Percentiles rank a stretch among this genome's conserved stretches.
phyloP scores from a whole-genome alignment of 2,113 vertebrate species.

The Acanthochromis polyacanthus region DNA sequence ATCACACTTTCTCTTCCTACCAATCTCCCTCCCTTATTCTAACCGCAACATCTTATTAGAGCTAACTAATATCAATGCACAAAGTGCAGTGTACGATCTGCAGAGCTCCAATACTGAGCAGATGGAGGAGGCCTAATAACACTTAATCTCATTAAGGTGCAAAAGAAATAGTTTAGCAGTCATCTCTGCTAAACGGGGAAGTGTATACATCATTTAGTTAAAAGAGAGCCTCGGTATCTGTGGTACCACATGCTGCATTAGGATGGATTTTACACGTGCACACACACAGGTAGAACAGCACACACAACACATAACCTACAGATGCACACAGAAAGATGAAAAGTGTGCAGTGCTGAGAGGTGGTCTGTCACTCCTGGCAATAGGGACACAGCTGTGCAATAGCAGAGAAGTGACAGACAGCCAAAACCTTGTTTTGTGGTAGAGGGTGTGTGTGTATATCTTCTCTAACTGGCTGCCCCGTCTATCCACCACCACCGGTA shows the following conservation, averaged over 20 bases:
- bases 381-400: conserved; percentile 44
- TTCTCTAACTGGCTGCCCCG: no score
- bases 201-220: conserved; percentile 42
- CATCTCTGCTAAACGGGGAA: conserved; percentile 17
- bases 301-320: neutral
- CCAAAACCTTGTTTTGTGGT: conserved; percentile 28
- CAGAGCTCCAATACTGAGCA: conserved; percentile 38
- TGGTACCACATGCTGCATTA: conserved; percentile 14
- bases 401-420: conserved; percentile 30
- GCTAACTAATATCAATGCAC: conserved; percentile 38
- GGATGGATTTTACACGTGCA: conserved; percentile 10
- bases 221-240: conserved; percentile 25
- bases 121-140: conserved; percentile 59
- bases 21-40: neutral
- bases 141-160: conserved; percentile 50
- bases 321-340: conserved; percentile 20
- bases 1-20: neutral
- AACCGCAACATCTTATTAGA: conserved; percentile 14
- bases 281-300: neutral
- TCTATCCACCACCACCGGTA: neutral
- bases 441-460: neutral
- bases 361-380: conserved; percentile 23
- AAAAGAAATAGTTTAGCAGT: conserved; percentile 40
- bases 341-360: conserved; percentile 15
- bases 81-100: conserved; percentile 16